Percentiles rank a stretch among this genome's conserved stretches.
These are phyloP conservation scores for Blennius ocellaris DNA, from an alignment of 2,113 vertebrate species.

Conservation along the genomic window DNA sequence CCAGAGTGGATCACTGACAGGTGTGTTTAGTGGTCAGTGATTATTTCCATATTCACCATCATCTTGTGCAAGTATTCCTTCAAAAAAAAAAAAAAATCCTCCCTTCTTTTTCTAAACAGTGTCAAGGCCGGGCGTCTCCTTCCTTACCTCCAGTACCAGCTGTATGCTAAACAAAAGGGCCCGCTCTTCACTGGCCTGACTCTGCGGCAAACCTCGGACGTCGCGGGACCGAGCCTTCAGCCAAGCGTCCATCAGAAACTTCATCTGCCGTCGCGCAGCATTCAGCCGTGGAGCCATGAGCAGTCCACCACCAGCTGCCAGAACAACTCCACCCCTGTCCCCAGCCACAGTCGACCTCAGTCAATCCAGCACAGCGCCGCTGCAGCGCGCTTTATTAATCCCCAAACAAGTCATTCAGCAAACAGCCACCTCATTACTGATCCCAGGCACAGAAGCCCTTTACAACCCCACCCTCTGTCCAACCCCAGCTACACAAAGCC, in stretches of 20 bases:
- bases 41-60: neutral
- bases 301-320: conserved; percentile 31
- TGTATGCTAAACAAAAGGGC: conserved; percentile 92
- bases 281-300: conserved; percentile 37
- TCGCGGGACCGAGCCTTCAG: conserved; percentile 84
- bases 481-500: conserved; percentile 40
- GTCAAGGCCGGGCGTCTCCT: conserved; percentile 93
- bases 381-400: conserved; percentile 23
- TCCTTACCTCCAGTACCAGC: conserved; percentile 91
- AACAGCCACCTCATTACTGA: conserved; percentile 41
- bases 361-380: conserved; percentile 41
- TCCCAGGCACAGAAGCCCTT: conserved; percentile 30
- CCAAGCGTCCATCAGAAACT: conserved; percentile 38
- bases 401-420: conserved; percentile 14
- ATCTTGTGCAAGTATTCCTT: neutral
- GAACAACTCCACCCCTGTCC: conserved; percentile 15
- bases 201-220: conserved; percentile 81
- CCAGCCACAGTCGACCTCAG: conserved; percentile 50
- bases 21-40: conserved; percentile 69
- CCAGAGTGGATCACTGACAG: conserved; percentile 98
- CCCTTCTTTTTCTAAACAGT: conserved; percentile 74
- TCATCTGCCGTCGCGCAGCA: conserved; percentile 35
- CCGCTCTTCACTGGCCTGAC: conserved; percentile 86
- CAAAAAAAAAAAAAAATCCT: neutral
- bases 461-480: conserved; percentile 17